phyloP scores from a whole-genome alignment of 1,140 invertebrate species.

The Octopus sinensis region DNA sequence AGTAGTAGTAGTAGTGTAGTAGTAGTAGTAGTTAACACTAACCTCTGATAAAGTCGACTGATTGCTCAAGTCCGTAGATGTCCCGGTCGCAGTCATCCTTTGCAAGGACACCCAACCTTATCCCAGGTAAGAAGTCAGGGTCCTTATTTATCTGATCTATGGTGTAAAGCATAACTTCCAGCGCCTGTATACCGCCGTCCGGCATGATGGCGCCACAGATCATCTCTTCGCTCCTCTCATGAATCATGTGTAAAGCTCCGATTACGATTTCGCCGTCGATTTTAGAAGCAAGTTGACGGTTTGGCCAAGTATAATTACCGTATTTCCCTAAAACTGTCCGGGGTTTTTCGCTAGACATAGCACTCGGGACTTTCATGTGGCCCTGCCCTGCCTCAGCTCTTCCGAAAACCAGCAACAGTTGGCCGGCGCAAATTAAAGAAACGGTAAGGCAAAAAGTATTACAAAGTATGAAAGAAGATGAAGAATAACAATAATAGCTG shows the following conservation, averaged over 20 bases:
- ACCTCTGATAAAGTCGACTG: constrained; percentile 97
- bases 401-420: neutral
- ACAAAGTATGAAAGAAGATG: neutral
- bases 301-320: constrained; percentile 69
- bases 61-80: constrained; percentile 92
- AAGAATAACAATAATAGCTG: neutral
- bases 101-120: constrained; percentile 81
- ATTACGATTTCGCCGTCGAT: constrained; percentile 76
- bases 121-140: constrained; percentile 66
- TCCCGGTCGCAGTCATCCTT: constrained; percentile 95
- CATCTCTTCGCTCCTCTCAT: constrained; percentile 77
- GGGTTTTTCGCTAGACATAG: constrained; percentile 21
- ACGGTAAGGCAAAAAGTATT: neutral
- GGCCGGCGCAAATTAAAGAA: neutral
- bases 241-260: constrained; percentile 92
- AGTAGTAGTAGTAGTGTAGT: neutral
- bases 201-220: constrained; percentile 90
- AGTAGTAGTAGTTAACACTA: constrained; percentile 46
- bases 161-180: constrained; percentile 90
- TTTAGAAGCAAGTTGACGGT: constrained; percentile 75
- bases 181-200: constrained; percentile 81
- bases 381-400: neutral
- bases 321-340: constrained; percentile 23
- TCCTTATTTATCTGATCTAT: constrained; percentile 75
- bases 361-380: neutral